A percentile compares a stretch with the other conserved stretches of the same genome.
Conservation (phyloP, 1,140 invertebrate genomes). For the Drosophila chauvacae region DNA sequence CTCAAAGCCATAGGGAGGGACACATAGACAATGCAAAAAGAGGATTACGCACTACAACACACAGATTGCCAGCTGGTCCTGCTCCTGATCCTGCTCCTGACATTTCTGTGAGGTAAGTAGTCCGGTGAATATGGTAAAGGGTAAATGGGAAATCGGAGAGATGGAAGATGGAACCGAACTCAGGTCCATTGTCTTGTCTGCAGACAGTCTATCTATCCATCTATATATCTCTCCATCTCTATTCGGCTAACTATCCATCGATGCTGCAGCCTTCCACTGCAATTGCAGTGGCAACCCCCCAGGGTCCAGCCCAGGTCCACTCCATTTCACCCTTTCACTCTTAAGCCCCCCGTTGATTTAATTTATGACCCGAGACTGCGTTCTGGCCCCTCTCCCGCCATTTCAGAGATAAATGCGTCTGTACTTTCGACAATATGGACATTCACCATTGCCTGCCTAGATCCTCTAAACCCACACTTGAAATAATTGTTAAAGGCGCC, state of each 20-base stretch:
- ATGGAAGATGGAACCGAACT: conserved; percentile 7
- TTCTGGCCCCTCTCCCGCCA: conserved; percentile 42
- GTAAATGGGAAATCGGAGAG: conserved; percentile 1
- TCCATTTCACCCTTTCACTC: not conserved
- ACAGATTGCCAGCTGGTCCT: conserved; percentile 34
- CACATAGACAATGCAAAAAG: conserved; percentile 35
- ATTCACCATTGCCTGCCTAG: conserved; percentile 37
- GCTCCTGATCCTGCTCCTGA: conserved; percentile 14
- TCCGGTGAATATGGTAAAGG: conserved; percentile 3
- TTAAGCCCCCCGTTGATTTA: conserved; percentile 60
- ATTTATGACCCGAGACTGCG: conserved; percentile 68
- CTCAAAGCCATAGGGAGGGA: conserved; percentile 8
- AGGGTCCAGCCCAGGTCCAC: not conserved
- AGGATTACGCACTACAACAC: conserved; percentile 39
- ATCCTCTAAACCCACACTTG: conserved; percentile 14
- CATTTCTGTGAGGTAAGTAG: conserved; percentile 52
- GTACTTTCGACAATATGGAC: conserved; percentile 71
- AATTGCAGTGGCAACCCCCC: conserved; percentile 34
- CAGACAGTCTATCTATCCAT: conserved; percentile 50
- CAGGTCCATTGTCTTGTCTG: conserved; percentile 57
- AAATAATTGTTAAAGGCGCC: not conserved
- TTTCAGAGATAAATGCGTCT: conserved; percentile 81
- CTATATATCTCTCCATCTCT: conserved; percentile 27
- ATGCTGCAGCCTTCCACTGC: conserved; percentile 55
- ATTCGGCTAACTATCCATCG: conserved; percentile 49